Percentiles rank a stretch among this genome's conserved stretches.
These are phyloP conservation scores for Deilephila elpenor DNA, from an alignment of 2,888 invertebrate genomes.

Conservation along the genomic window DNA sequence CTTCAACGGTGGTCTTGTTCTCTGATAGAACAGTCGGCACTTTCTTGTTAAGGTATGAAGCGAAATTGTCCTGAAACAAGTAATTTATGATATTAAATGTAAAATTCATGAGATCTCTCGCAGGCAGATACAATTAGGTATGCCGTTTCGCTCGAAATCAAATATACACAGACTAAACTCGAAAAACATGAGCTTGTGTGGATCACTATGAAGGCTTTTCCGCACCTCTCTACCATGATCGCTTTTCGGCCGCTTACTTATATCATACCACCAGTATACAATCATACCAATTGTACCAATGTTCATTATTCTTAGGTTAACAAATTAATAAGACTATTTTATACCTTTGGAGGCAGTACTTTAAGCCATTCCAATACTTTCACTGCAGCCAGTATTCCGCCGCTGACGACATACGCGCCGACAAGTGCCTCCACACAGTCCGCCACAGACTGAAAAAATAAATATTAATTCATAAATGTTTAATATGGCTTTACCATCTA, in stretches of 20 bases:
- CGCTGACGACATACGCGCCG: slow-evolving; percentile 82
- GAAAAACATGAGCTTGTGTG: too few relatives aligned
- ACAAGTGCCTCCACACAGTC: slow-evolving; percentile 95
- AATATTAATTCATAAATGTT: neutral
- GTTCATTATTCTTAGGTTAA: too few relatives aligned
- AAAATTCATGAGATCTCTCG: too few relatives aligned
- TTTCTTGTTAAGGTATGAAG: slow-evolving; percentile 51
- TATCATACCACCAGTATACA: too few relatives aligned
- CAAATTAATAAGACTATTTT: too few relatives aligned
- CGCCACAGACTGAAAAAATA: slow-evolving; percentile 80
- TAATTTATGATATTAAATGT: neutral
- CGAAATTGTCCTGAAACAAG: slow-evolving; percentile 64
- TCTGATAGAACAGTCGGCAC: slow-evolving; percentile 69
- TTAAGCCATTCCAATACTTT: slow-evolving; percentile 87
- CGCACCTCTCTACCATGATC: too few relatives aligned
- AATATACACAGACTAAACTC: too few relatives aligned
- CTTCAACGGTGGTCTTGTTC: slow-evolving; percentile 58
- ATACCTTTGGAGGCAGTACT: slow-evolving; percentile 80
- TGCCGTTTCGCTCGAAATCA: too few relatives aligned
- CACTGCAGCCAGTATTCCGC: slow-evolving; percentile 72
- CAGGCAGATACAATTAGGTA: too few relatives aligned
- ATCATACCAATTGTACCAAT: too few relatives aligned
- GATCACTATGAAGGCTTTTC: too few relatives aligned
- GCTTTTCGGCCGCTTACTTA: too few relatives aligned
- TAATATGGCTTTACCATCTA: neutral